Base-by-base conservation (phyloP, 2,888 invertebrate species). In the Sesia bembeciformis region DNA sequence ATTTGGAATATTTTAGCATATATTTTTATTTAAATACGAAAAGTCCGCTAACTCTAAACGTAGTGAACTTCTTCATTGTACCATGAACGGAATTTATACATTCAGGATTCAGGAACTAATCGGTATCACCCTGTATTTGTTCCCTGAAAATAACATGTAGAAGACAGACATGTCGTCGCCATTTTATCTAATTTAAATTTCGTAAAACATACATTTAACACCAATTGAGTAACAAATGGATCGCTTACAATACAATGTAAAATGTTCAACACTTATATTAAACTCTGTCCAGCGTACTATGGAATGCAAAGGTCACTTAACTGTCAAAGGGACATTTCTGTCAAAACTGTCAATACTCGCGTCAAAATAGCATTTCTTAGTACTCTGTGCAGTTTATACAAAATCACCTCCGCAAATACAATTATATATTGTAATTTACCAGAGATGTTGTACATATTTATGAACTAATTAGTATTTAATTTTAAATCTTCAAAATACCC, bases 111-210 rank as follows among this genome's bases (percentile, higher is more conserved):
- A 23, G 23, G 23, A 23, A 23, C 23, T 23, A 23, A 23, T 23
- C 23, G 23, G 23, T 23, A 23, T 23, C 23, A 23, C 23, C 23
- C 23, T 23, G 23, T 42, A 42, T 6, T 42, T 42, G 7, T 42
- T 42, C 7, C 42, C 5, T 6, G 5, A 42, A 79, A 80, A 84
- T 72, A 80, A 82, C 78, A 83, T 77, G 79, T 74, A 80, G 73
- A 60, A 80, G 73, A 60, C 76, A 77, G 78, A 79, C 75, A 74
- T 80, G 77, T 77, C 86, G 86, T 74, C 86, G 84, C 81, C 74
- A 73, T 67, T 70, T 5, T 40, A 40, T 52, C 6, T 5, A 57
- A 55, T 55, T 54, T 53, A 58, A 59, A 59, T 68, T 23, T 23
- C 23, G 23, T 23, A 23, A 23, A 23, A 23, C 23, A 23, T 23